Evolutionary conservation across 2,888 invertebrate genomes (phyloP).

Genomic region (Drosophila neonasuta): DNA sequence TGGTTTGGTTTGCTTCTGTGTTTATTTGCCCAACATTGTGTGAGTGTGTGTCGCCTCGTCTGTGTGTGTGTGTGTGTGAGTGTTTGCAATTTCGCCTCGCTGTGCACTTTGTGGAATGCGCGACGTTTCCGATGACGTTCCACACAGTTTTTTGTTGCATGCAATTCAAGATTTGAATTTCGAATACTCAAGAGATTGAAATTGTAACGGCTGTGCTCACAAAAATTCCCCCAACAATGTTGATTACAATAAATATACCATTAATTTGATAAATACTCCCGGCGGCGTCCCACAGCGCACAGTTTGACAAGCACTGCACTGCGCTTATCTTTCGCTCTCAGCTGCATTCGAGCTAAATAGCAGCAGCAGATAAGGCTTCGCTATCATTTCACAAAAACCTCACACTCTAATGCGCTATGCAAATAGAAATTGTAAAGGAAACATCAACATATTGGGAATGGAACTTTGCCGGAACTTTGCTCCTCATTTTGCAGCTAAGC

Average conservation of each 20-base stretch:
- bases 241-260: slow-evolving; percentile 5
- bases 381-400: slow-evolving; percentile 25
- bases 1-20: neutral
- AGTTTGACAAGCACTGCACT: slow-evolving; percentile 9
- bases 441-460: slow-evolving; percentile 15
- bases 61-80: too few relatives aligned
- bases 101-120: slow-evolving; percentile 6
- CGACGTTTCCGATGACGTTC: slow-evolving; percentile 14
- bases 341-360: neutral
- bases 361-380: slow-evolving; percentile 9
- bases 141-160: slow-evolving; percentile 8
- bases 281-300: slow-evolving; percentile 1
- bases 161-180: slow-evolving; percentile 30
- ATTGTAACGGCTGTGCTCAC: neutral
- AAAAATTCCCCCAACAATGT: slow-evolving; percentile 2
- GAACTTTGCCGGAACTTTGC: neutral
- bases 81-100: slow-evolving; percentile 17
- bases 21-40: slow-evolving; percentile 38
- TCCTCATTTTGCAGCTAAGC: slow-evolving; percentile 12
- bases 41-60: slow-evolving; percentile 15
- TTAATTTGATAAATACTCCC: slow-evolving; percentile 10
- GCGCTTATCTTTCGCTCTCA: slow-evolving; percentile 7
- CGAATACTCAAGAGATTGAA: neutral
- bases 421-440: slow-evolving; percentile 39
- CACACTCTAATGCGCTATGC: slow-evolving; percentile 30